Evolutionary conservation across 2,113 vertebrate genomes (phyloP).

Genomic region (Spea bombifrons): DNA sequence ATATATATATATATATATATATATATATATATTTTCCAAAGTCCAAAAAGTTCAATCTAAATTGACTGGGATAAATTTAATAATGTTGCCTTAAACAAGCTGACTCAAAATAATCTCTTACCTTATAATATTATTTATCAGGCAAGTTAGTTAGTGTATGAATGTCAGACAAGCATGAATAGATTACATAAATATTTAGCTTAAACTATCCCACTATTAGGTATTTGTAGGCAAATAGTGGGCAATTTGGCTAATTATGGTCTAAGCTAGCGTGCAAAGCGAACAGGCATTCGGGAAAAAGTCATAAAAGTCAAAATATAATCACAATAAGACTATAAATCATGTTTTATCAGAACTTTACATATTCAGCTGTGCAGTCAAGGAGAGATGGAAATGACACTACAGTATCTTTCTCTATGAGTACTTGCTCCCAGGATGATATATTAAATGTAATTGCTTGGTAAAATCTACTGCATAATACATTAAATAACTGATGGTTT

Average conservation of each 20-base stretch:
- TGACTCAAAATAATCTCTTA: not conserved
- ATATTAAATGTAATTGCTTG: slow-evolving; percentile 13
- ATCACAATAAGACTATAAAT: slow-evolving; percentile 1
- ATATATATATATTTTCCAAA: too few species aligned
- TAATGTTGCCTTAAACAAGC: too few species aligned
- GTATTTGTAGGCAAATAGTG: not conserved
- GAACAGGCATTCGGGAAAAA: not conserved
- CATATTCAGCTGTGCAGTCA: slow-evolving; percentile 1
- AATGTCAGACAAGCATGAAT: not conserved
- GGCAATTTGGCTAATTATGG: not conserved
- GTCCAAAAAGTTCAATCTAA: too few species aligned
- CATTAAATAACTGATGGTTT: slow-evolving; percentile 9
- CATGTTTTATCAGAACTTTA: not conserved
- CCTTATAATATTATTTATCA: not conserved
- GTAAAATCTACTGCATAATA: slow-evolving; percentile 21
- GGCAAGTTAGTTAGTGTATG: not conserved
- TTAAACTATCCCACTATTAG: not conserved
- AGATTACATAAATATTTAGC: not conserved
- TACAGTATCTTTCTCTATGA: slow-evolving; percentile 7
- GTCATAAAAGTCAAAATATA: slow-evolving; percentile 1
- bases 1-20: too few species aligned
- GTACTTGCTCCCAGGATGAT: not conserved
- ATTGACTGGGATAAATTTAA: too few species aligned
- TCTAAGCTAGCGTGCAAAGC: not conserved
- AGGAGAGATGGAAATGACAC: not conserved